Evolutionary conservation across 2,888 invertebrate genomes (phyloP), one percentile per base, ranked within the genome.

Genomic region (Mimachlamys varia): DNA sequence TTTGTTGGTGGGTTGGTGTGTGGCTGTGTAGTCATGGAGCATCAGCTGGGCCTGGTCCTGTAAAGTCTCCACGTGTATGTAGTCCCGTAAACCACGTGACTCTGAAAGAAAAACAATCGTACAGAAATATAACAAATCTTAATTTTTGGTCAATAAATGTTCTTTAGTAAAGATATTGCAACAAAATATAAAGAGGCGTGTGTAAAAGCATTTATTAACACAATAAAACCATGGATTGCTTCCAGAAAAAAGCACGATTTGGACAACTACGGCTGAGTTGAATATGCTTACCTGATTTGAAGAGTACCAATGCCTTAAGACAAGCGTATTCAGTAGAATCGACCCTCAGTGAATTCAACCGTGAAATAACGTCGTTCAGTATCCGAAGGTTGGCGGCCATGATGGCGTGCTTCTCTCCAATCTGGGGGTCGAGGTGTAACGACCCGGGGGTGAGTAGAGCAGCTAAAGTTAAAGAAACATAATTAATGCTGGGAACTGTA

Each of bases 261-360:
- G 7, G 44, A 44, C 7, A 44, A 44, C 44, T 44, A 44, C 44
- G 44, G 44, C 7, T 44, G 7, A 44, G 53, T 15, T 27, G 7
- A 27, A 33, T 33, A 17, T 19, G 89, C 93, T 96, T 97, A 98
- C 98, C 98, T 97, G 98, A 97, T 96, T 98, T 98, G 96, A 98
- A 98, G 10, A 98, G 97, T 10, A 98, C 97, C 17, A 98, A 97
- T 0, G 98, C 98, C 96, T 98, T 98, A n/a, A 99, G 97, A 96
- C 98, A 98, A 76, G 98, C 98, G 95, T 98, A 98, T 96, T 99
- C 98, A 0, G 98, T 98, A 96, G 98, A 98, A 96, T 99, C 98
- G 33, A 98, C 97, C 93, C 98, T 97, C 90, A 98, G 97, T 15
- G 97, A 97, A 13, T 97, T 97, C 94, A 98, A 97, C 94, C 98